A percentile compares a stretch with the other conserved stretches of the same genome.
These are phyloP conservation scores for Steatocranus sp. DNA, from an alignment of 2,797 vertebrate species.

Conservation along the genomic window DNA sequence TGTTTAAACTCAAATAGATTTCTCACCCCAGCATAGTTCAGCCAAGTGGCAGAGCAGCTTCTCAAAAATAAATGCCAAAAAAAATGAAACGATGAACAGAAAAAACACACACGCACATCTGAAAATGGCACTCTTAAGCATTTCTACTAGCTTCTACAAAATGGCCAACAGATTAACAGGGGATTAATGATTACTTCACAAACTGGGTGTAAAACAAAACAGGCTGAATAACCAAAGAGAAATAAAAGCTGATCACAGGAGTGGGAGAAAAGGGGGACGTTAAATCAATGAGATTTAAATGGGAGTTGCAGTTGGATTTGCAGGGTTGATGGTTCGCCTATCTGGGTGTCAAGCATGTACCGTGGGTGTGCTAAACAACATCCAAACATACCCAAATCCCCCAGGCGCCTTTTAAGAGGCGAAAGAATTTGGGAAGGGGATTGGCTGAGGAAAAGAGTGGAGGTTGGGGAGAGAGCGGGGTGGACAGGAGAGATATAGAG, in stretches of 20 bases:
- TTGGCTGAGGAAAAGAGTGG: conserved; percentile 44
- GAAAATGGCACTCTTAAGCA: conserved; percentile 30
- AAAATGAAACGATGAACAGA: conserved; percentile 17
- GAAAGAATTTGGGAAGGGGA: conserved; percentile 62
- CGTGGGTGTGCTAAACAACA: conserved; percentile 66
- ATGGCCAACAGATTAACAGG: conserved; percentile 44
- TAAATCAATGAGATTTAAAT: conserved; percentile 62
- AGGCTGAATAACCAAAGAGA: conserved; percentile 29
- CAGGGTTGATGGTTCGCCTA: conserved; percentile 33
- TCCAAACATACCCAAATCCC: conserved; percentile 71
- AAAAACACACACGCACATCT: conserved; percentile 1
- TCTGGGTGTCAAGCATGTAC: conserved; percentile 62
- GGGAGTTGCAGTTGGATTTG: conserved; percentile 49
- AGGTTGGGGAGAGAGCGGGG: conserved; percentile 14
- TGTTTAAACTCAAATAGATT: conserved; percentile 67
- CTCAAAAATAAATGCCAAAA: conserved; percentile 42
- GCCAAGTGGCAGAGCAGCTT: conserved; percentile 59
- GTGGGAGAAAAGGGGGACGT: conserved; percentile 36
- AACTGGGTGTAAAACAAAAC: conserved; percentile 41
- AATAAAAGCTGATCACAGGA: conserved; percentile 52
- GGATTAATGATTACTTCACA: conserved; percentile 61
- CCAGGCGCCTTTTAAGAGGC: conserved; percentile 57
- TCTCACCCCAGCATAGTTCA: conserved; percentile 56
- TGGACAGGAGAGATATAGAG: conserved; percentile 52
- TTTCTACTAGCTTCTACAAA: conserved; percentile 25